A percentile compares a stretch with the other conserved stretches of the same genome.
These are phyloP conservation scores for Hydroisotoma schaefferi DNA, from an alignment of 2,888 invertebrate genomes.

Conservation along the genomic window DNA sequence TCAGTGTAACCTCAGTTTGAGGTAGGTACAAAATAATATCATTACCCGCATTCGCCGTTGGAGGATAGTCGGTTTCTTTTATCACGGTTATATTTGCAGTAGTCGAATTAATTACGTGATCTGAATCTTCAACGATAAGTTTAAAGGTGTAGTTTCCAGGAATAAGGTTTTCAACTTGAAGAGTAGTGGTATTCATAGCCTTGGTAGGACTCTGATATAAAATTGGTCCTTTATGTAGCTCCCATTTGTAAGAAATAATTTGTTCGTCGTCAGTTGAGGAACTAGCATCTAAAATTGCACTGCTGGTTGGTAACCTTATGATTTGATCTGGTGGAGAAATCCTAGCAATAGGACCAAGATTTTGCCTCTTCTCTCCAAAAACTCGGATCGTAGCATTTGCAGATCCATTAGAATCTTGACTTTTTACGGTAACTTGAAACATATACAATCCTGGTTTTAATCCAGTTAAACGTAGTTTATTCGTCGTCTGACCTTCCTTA, in stretches of 20 bases:
- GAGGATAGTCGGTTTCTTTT: constrained; percentile 90
- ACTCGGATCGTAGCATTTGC: constrained; percentile 93
- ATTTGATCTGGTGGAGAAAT: constrained; percentile 81
- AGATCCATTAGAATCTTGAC: constrained; percentile 73
- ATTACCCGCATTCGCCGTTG: constrained; percentile 86
- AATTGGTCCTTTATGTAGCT: constrained; percentile 73
- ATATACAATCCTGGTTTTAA: constrained; percentile 82
- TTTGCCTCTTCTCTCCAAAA: constrained; percentile 68
- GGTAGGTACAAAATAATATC: constrained; percentile 87
- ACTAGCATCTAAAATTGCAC: constrained; percentile 80
- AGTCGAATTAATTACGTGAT: constrained; percentile 79
- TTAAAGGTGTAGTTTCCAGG: constrained; percentile 88
- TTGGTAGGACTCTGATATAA: constrained; percentile 70
- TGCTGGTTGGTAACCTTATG: constrained; percentile 83
- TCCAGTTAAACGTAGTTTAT: constrained; percentile 75
- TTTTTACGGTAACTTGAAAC: constrained; percentile 82
- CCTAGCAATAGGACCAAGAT: constrained; percentile 69
- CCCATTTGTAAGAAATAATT: constrained; percentile 88
- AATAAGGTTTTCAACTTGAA: constrained; percentile 77
- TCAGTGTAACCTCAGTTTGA: constrained; percentile 75
- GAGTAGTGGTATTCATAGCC: constrained; percentile 66
- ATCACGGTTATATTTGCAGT: constrained; percentile 84
- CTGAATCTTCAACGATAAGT: constrained; percentile 85
- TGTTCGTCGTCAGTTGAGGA: constrained; percentile 65
- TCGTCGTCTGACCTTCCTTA: constrained; percentile 74